Evolutionary conservation across 92 coral and sea anemone species (phyloP).

Genomic region (Porites divaricata): DNA sequence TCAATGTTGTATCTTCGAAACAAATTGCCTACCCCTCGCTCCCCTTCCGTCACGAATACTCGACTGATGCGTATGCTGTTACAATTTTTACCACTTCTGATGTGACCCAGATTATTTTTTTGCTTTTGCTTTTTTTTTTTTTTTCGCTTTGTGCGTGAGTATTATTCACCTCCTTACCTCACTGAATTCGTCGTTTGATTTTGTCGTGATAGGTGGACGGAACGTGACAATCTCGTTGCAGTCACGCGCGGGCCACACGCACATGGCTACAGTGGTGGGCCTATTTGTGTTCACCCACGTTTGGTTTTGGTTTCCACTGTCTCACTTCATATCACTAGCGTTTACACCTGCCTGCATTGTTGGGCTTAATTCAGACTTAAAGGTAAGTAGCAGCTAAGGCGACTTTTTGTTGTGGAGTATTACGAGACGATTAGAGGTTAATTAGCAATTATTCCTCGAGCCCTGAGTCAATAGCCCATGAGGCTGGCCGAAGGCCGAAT

Average conservation of each 20-base stretch:
- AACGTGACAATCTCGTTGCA: slow-evolving; percentile 96
- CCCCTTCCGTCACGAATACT: too few species aligned
- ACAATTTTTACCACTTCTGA: too few species aligned
- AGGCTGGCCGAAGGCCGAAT: too few species aligned
- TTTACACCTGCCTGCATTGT: slow-evolving; percentile 92
- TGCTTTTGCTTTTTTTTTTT: too few species aligned
- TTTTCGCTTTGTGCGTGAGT: neutral
- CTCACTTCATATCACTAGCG: slow-evolving; percentile 93
- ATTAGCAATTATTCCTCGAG: too few species aligned
- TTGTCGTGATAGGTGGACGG: slow-evolving; percentile 77
- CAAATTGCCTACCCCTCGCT: too few species aligned
- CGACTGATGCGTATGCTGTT: too few species aligned
- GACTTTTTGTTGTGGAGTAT: too few species aligned
- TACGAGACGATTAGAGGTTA: too few species aligned
- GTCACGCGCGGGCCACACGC: slow-evolving; percentile 99
- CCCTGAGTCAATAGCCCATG: too few species aligned
- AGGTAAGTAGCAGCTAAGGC: slow-evolving; percentile 54
- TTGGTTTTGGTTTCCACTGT: slow-evolving; percentile 99
- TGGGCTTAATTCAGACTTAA: slow-evolving; percentile 95
- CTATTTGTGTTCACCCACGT: slow-evolving; percentile 92
- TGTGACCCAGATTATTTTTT: too few species aligned
- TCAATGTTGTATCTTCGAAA: too few species aligned
- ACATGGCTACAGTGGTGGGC: slow-evolving; percentile 96
- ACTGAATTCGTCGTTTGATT: neutral
- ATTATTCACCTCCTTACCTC: neutral